Conservation (phyloP, 2,113 vertebrate genomes). For the Butorides virescens region DNA sequence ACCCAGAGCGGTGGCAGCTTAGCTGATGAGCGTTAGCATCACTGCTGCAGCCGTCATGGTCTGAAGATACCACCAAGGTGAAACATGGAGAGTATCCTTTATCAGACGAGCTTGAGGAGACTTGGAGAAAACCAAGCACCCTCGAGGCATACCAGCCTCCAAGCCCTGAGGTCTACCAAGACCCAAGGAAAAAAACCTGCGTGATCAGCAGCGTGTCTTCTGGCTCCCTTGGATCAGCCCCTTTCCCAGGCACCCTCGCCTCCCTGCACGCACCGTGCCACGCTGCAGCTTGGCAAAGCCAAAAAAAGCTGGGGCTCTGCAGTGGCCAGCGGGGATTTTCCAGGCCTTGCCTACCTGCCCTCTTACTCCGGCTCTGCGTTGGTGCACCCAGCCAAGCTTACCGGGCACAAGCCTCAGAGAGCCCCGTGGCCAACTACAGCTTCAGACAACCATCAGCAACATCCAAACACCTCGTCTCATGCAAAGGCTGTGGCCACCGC, state of each 20-base stretch:
- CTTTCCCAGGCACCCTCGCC: not conserved
- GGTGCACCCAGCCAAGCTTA: not conserved
- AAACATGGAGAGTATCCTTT: not conserved
- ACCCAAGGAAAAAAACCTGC: not conserved
- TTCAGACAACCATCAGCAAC: rapidly evolving
- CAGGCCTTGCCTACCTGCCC: not conserved
- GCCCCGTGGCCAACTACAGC: not conserved
- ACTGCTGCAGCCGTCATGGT: rapidly evolving
- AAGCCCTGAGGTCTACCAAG: not conserved
- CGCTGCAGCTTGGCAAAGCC: not conserved
- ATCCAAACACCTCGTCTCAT: rapidly evolving
- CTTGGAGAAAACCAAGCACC: not conserved
- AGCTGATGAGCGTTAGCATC: not conserved
- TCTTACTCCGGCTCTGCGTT: not conserved
- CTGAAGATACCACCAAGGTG: not conserved
- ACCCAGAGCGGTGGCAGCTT: rapidly evolving
- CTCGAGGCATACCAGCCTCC: not conserved
- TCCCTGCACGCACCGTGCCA: not conserved
- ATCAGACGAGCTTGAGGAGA: not conserved
- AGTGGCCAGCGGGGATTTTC: not conserved
- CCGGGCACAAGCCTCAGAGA: not conserved
- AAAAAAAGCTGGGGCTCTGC: not conserved
- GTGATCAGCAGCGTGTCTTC: not conserved
- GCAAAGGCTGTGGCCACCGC: rapidly evolving
- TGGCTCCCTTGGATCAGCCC: not conserved